Percentiles rank a stretch among this genome's conserved stretches.
Evolutionary conservation across 2,888 invertebrate genomes (phyloP).

Genomic region (Zootermopsis nevadensis): DNA sequence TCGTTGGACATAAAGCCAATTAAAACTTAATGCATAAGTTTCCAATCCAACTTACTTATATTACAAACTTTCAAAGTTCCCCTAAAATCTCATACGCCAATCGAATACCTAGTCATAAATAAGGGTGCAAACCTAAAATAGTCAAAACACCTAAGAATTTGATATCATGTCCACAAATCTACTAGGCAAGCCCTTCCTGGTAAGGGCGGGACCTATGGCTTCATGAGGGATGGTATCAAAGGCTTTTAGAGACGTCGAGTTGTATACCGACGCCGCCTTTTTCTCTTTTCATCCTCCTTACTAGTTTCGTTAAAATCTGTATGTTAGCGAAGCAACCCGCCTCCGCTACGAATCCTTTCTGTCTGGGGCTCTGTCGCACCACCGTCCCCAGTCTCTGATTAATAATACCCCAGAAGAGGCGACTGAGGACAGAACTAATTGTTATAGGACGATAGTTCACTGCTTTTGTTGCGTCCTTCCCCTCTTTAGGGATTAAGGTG

Average conservation of each 20-base stretch:
- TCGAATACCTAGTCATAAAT: too few species aligned
- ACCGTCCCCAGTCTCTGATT: slow-evolving; percentile 55
- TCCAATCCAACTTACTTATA: too few species aligned
- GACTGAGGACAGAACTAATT: slow-evolving; percentile 57
- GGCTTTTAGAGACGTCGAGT: slow-evolving; percentile 54
- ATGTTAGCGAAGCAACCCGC: slow-evolving; percentile 53
- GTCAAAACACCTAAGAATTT: too few species aligned
- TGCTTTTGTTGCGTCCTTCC: slow-evolving; percentile 55
- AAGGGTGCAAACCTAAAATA: too few species aligned
- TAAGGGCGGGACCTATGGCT: slow-evolving; percentile 36
- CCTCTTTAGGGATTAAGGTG: slow-evolving; percentile 57
- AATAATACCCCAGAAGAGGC: slow-evolving; percentile 57
- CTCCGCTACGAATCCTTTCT: slow-evolving; percentile 58
- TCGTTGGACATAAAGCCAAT: too few species aligned
- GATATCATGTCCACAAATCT: slow-evolving; percentile 44
- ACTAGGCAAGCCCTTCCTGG: background rate
- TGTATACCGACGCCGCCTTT: slow-evolving; percentile 50
- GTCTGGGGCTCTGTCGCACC: slow-evolving; percentile 55
- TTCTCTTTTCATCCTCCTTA: slow-evolving; percentile 21
- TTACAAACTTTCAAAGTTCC: too few species aligned
- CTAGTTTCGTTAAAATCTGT: slow-evolving; percentile 43
- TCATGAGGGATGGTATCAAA: slow-evolving; percentile 55
- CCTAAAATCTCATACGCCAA: too few species aligned
- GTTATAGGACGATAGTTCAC: slow-evolving; percentile 59
- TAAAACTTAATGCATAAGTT: too few species aligned